A percentile compares a stretch with the other conserved stretches of the same genome.
These are phyloP conservation scores for Triplophysa yarkandensis DNA, from an alignment of 2,797 vertebrate genomes.

Conservation along the genomic window DNA sequence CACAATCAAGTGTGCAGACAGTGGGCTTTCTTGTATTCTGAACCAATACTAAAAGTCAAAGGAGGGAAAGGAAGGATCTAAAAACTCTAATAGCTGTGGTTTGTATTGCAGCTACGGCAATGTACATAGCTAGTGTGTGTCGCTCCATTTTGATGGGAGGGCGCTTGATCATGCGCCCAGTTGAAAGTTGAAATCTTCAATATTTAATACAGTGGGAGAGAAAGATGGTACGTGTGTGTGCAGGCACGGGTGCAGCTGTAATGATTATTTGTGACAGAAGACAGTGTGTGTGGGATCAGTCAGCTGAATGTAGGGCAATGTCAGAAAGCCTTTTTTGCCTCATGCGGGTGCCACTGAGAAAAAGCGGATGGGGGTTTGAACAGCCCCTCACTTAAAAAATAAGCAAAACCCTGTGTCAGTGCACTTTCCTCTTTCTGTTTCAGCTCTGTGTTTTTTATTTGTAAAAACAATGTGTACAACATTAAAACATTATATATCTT, in stretches of 20 bases:
- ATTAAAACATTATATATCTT: not conserved
- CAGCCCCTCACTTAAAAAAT: conserved; percentile 38
- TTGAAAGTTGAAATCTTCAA: conserved; percentile 68
- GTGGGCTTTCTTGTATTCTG: conserved; percentile 42
- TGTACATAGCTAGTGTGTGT: conserved; percentile 24
- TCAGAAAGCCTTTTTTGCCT: conserved; percentile 48
- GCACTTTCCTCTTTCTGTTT: conserved; percentile 32
- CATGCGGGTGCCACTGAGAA: conserved; percentile 26
- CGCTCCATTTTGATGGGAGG: conserved; percentile 51
- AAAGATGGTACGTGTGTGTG: conserved; percentile 34
- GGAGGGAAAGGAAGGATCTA: conserved; percentile 38
- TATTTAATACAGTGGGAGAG: conserved; percentile 64
- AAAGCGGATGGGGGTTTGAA: conserved; percentile 10
- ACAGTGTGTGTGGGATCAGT: conserved; percentile 57
- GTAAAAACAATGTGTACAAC: conserved; percentile 22
- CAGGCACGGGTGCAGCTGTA: conserved; percentile 46
- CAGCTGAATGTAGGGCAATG: conserved; percentile 61
- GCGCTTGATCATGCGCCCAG: conserved; percentile 55
- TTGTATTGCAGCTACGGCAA: conserved; percentile 47
- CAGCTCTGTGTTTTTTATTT: conserved; percentile 9
- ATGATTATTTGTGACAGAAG: conserved; percentile 62
- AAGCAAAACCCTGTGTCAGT: conserved; percentile 34
- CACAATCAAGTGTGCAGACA: conserved; percentile 50
- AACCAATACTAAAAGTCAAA: conserved; percentile 36
- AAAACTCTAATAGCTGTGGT: conserved; percentile 51